phyloP scores from a whole-genome alignment of 2,888 invertebrate species.

The Rosalia funebris region DNA sequence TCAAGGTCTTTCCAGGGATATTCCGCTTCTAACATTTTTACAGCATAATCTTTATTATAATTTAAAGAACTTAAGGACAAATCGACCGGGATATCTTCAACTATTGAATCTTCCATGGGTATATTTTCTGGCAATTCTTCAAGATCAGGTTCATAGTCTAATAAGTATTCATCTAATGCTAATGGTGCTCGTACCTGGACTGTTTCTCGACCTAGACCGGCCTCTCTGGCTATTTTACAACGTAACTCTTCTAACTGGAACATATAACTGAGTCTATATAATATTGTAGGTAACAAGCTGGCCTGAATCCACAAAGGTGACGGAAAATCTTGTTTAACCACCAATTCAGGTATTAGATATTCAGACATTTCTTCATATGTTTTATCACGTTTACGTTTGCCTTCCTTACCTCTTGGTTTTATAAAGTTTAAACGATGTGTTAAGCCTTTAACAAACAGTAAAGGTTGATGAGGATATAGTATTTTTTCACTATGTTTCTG shows the following conservation, averaged over 20 bases:
- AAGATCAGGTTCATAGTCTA: conserved; percentile 46
- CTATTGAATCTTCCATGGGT: neutral
- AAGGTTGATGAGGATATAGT: conserved; percentile 74
- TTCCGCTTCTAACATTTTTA: conserved; percentile 64
- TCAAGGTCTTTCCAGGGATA: conserved; percentile 66
- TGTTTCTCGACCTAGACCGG: conserved; percentile 59
- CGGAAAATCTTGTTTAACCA: conserved; percentile 77
- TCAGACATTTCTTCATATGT: conserved; percentile 70
- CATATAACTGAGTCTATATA: conserved; percentile 79
- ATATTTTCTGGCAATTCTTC: conserved; percentile 39
- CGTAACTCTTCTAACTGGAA: conserved; percentile 80
- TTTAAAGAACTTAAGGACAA: conserved; percentile 14
- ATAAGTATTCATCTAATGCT: conserved; percentile 51
- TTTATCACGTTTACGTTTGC: conserved; percentile 62
- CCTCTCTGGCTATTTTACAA: conserved; percentile 65
- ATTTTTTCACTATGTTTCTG: conserved; percentile 78
- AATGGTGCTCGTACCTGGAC: conserved; percentile 55
- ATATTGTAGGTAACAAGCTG: conserved; percentile 82
- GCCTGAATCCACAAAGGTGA: conserved; percentile 87
- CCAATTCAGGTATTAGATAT: conserved; percentile 88
- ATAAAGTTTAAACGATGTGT: conserved; percentile 70
- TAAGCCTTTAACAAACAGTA: conserved; percentile 82
- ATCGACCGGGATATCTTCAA: neutral
- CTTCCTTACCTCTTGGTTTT: conserved; percentile 64
- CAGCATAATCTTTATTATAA: conserved; percentile 54